Base-by-base conservation (phyloP, 1,140 invertebrate genomes). In the Anoplophora glabripennis region DNA sequence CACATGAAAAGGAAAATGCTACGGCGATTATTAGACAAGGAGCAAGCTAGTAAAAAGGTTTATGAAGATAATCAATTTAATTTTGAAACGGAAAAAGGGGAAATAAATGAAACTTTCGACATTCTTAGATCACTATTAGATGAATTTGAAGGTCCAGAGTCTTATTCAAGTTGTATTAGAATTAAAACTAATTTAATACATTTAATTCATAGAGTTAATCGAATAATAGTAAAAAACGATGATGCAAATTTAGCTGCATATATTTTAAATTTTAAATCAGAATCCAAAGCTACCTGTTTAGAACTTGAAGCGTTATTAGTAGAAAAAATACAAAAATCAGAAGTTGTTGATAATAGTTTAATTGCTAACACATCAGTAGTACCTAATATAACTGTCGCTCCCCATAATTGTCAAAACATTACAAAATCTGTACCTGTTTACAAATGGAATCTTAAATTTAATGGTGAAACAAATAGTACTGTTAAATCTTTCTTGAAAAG, bases 91-190 rank as follows among this genome's bases (percentile, higher is more conserved):
- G 48, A 51, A 51, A 34, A 21, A 10, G 1, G 10, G n/a, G 14
- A 34, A 14, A 51, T 51, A 34, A 33, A 34, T 17, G 28, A 51
- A 33, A 51, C 48, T 35, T 35, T 37, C n/a, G 11, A 8, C 10
- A n/a, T 12, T 8, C 10, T 51, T 15, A 51, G n/a, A 18, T 12
- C 48, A n/a, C 34, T 15, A 51, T 51, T 51, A 15, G n/a, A 34
- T 51, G 48, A 51, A 34, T 51, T 51, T 51, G 15, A n/a, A 8
- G 48, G 48, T 34, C 48, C 48, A 14, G 48, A 51, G 34, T 34
- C 11, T 37, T 18, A 51, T 51, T 51, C 48, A 33, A 7, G 4
- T 12, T 51, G n/a, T 37, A 18, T 34, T 8, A 34, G 48, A 51
- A 51, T 51, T 35, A 11, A 21, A 34, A 34, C 48, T n/a, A 34